Conservation (phyloP, 2,888 invertebrate genomes). For the Candidula unifasciata region DNA sequence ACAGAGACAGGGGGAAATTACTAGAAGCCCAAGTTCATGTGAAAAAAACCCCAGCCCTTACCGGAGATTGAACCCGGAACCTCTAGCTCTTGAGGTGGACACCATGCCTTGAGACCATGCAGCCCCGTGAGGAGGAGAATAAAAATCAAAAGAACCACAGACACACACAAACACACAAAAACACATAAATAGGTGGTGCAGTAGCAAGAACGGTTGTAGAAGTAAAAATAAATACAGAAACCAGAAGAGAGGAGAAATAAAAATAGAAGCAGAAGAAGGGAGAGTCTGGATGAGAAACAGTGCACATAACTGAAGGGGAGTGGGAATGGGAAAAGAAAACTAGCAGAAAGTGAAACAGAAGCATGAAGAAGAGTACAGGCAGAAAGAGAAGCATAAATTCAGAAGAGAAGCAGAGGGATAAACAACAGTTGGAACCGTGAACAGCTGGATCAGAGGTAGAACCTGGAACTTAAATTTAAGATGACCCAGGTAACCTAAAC, state of each 20-base stretch:
- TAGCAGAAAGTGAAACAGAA: background rate
- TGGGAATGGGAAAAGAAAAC: background rate
- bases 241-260: background rate
- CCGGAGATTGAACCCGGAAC: too few species aligned
- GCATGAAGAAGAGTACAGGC: background rate
- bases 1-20: too few species aligned
- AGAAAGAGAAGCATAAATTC: background rate
- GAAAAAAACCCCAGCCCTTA: too few species aligned
- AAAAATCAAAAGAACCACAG: background rate
- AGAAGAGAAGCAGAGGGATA: background rate
- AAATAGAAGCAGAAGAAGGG: background rate
- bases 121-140: constrained; percentile 10
- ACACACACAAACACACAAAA: too few species aligned
- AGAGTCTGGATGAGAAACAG: background rate
- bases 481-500: too few species aligned
- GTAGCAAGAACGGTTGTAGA: too few species aligned
- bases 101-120: too few species aligned
- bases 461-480: too few species aligned
- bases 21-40: too few species aligned
- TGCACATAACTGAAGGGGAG: constrained; percentile 16
- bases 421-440: background rate
- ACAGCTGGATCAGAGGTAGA: background rate
- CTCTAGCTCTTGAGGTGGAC: too few species aligned
- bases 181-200: too few species aligned
- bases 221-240: background rate